Percentiles rank a stretch among this genome's conserved stretches.
These are phyloP conservation scores for Cherax destructor DNA, from an alignment of 1,140 invertebrate species.

Conservation along the genomic window DNA sequence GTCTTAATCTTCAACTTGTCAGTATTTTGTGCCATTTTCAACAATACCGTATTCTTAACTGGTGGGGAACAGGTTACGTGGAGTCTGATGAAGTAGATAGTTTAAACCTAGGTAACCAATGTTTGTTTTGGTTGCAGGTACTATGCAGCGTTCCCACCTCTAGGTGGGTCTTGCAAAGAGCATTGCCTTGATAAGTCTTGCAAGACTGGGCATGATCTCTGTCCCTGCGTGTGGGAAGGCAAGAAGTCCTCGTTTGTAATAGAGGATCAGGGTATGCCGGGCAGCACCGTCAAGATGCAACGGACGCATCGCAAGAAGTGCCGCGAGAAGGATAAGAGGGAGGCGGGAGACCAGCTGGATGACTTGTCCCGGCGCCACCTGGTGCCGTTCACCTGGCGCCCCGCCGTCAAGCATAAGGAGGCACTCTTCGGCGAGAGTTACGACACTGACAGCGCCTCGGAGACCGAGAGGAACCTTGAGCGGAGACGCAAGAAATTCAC, in stretches of 20 bases:
- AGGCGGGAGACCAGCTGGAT: slow-evolving; percentile 32
- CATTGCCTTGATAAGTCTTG: slow-evolving; percentile 49
- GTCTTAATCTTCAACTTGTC: no score
- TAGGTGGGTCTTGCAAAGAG: slow-evolving; percentile 48
- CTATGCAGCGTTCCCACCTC: slow-evolving; percentile 65
- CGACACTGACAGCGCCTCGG: slow-evolving; percentile 60
- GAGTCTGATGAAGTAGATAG: no score
- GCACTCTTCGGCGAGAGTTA: slow-evolving; percentile 31
- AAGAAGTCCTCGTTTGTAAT: slow-evolving; percentile 23
- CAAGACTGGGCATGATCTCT: slow-evolving; percentile 51
- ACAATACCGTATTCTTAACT: no score
- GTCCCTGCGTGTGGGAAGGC: slow-evolving; percentile 55
- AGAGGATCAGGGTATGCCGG: slow-evolving; percentile 28
- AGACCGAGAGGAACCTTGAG: slow-evolving; percentile 40
- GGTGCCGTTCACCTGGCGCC: slow-evolving; percentile 48
- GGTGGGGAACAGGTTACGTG: no score
- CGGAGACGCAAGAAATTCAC: slow-evolving; percentile 51
- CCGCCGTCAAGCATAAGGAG: slow-evolving; percentile 39
- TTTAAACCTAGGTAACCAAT: no score
- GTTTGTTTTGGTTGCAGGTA: slow-evolving; percentile 16
- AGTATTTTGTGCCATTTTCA: no score
- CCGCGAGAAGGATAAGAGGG: slow-evolving; percentile 56
- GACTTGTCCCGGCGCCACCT: slow-evolving; percentile 35
- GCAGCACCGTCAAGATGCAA: slow-evolving; percentile 44
- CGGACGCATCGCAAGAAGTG: slow-evolving; percentile 51